Evolutionary conservation across 2,113 vertebrate genomes (phyloP).

Genomic region (Hymenochirus boettgeri): DNA sequence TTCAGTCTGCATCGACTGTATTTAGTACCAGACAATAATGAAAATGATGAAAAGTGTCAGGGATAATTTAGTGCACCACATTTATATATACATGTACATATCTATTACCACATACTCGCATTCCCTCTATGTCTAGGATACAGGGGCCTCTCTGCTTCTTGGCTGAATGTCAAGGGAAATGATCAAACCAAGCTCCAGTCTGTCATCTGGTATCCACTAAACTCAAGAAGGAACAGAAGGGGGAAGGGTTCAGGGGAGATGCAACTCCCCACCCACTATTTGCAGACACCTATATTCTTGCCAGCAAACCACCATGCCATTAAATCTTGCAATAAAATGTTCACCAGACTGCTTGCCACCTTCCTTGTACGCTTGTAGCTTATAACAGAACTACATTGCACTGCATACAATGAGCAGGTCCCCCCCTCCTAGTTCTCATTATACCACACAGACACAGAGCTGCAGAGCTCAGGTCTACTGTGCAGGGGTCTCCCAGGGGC

Average conservation of each 20-base stretch:
- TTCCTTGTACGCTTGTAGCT: conserved; percentile 2
- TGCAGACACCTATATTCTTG: conserved; percentile 9
- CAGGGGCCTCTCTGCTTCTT: conserved; percentile 57
- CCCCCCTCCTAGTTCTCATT: neutral
- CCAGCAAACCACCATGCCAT: neutral
- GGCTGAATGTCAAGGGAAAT: conserved; percentile 61
- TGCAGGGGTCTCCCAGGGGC: conserved; percentile 16
- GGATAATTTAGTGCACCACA: neutral
- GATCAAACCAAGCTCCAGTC: conserved; percentile 44
- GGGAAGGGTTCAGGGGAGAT: conserved; percentile 16
- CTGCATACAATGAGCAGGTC: neutral
- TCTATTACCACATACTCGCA: conserved; percentile 11
- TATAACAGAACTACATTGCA: neutral
- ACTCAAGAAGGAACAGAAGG: conserved; percentile 19
- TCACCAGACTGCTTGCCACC: neutral
- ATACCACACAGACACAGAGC: conserved; percentile 5
- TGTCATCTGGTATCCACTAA: conserved; percentile 50
- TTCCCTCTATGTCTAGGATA: conserved; percentile 36
- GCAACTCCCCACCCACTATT: conserved; percentile 9
- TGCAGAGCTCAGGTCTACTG: conserved; percentile 23
- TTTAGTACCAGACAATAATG: conserved; percentile 15
- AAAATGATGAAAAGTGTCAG: neutral
- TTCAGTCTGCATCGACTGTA: neutral
- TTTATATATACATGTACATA: neutral
- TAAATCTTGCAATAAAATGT: neutral